phyloP scores from a whole-genome alignment of 2,888 invertebrate species.

The Parthenolecanium corni region DNA sequence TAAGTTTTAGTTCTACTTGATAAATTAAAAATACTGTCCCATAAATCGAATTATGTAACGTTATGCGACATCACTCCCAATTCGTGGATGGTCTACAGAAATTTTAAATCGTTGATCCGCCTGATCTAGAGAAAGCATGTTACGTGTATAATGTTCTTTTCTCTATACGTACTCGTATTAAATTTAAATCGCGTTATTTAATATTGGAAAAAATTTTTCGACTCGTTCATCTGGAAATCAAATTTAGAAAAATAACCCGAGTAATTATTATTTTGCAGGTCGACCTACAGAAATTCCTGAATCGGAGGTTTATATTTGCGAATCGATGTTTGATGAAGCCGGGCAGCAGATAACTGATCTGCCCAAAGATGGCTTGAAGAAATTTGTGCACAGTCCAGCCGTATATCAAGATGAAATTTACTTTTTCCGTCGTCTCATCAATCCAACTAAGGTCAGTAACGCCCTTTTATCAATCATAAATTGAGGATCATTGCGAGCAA shows the following conservation, averaged over 20 bases:
- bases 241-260: no score
- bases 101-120: no score
- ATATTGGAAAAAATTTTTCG: no score
- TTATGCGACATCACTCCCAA: no score
- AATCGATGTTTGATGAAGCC: conserved; percentile 80
- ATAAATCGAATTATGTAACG: not conserved
- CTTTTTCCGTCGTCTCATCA: conserved; percentile 60
- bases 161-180: no score
- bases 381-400: conserved; percentile 64
- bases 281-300: conserved; percentile 90
- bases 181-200: no score
- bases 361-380: conserved; percentile 57
- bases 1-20: conserved; percentile 42
- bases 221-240: no score
- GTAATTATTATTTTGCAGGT: conserved; percentile 43
- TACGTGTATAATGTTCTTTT: no score
- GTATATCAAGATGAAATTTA: conserved; percentile 90
- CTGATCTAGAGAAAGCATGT: no score
- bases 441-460: conserved; percentile 48
- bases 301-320: conserved; percentile 83
- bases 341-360: conserved; percentile 65
- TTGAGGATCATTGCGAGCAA: not conserved
- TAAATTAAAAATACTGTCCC: not conserved
- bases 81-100: not conserved
- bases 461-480: not conserved